These are phyloP conservation scores for Gerris buenoi DNA, from an alignment of 1,140 invertebrate genomes.

Conservation along the genomic window DNA sequence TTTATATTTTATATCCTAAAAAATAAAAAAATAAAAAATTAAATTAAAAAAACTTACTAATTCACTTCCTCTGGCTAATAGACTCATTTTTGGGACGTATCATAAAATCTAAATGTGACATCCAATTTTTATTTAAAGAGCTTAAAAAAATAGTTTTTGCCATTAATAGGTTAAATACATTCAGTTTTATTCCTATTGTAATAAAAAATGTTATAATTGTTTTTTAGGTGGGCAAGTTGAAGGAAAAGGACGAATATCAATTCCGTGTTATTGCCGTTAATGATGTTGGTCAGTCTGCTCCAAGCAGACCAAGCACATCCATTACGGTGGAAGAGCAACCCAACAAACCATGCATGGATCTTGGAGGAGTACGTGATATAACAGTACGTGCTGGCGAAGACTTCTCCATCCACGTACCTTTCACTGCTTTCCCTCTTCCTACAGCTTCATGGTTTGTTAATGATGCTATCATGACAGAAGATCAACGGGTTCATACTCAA, in stretches of 20 bases:
- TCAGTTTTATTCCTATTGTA: too few relatives aligned
- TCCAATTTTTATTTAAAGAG: too few relatives aligned
- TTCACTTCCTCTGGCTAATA: too few relatives aligned
- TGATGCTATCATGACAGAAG: constrained; percentile 60
- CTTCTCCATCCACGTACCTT: constrained; percentile 90
- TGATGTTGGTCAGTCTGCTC: constrained; percentile 80
- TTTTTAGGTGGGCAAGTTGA: constrained; percentile 56
- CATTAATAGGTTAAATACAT: too few relatives aligned
- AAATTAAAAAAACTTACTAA: too few relatives aligned
- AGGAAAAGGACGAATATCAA: constrained; percentile 86
- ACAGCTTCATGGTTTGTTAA: constrained; percentile 82
- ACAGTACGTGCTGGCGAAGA: constrained; percentile 92
- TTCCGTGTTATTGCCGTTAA: constrained; percentile 94
- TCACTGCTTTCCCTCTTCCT: constrained; percentile 86
- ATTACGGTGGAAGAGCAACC: constrained; percentile 87
- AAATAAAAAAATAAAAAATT: too few relatives aligned
- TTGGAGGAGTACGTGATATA: constrained; percentile 83
- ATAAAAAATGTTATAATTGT: too few relatives aligned
- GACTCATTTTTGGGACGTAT: too few relatives aligned
- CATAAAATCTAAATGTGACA: too few relatives aligned
- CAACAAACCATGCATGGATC: constrained; percentile 88
- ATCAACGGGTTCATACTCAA: constrained; percentile 63
- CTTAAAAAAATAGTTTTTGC: too few relatives aligned
- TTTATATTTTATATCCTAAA: too few relatives aligned
- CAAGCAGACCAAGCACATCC: constrained; percentile 72